Percentiles rank a stretch among this genome's conserved stretches.
These are phyloP conservation scores for Diachrysia chrysitis DNA, from an alignment of 2,888 invertebrate species.

Conservation along the genomic window DNA sequence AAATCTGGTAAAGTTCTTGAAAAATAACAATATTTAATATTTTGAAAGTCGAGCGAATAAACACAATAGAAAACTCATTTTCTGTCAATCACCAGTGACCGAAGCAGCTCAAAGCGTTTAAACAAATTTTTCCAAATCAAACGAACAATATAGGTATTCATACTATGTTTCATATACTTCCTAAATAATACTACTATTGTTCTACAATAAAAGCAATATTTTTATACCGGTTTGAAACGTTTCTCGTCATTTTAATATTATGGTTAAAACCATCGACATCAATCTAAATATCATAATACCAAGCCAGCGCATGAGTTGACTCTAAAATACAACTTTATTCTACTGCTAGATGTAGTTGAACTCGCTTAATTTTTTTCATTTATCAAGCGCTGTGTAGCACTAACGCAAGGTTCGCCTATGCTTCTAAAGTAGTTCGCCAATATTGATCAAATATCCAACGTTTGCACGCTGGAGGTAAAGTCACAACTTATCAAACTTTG, in stretches of 20 bases:
- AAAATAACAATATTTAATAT: background rate
- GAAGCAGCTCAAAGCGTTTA: no score
- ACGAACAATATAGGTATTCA: no score
- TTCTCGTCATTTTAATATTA: background rate
- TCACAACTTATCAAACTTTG: conserved; percentile 9
- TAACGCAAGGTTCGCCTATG: background rate
- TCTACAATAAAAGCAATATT: background rate
- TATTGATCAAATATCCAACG: conserved; percentile 1
- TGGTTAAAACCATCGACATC: background rate
- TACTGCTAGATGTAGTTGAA: background rate
- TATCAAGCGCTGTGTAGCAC: background rate
- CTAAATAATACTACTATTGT: no score
- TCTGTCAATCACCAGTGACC: background rate
- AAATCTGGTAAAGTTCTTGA: background rate
- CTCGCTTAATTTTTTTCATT: background rate
- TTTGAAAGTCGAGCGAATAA: no score
- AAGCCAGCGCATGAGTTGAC: background rate
- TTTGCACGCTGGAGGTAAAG: background rate
- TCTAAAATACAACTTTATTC: background rate
- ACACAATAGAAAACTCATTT: no score
- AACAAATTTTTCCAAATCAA: no score
- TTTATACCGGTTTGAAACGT: background rate
- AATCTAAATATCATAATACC: background rate
- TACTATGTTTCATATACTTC: no score
- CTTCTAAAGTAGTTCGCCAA: conserved; percentile 3